Conservation (phyloP, 1,140 invertebrate genomes). For the Cardiocondyla obscurior region DNA sequence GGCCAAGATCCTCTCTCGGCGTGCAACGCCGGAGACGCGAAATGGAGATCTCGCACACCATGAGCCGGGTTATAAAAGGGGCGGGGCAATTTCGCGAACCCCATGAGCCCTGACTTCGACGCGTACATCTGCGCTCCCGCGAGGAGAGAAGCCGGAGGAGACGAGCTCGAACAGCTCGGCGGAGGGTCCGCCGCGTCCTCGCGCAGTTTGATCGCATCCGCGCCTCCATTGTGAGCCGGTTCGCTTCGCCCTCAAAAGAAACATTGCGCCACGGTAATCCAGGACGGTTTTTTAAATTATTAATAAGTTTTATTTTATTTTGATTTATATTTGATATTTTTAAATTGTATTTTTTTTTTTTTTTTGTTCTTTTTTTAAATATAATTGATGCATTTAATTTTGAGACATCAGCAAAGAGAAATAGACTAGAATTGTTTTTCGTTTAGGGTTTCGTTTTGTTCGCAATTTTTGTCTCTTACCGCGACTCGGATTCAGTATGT, state of each 20-base stretch:
- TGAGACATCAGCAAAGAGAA: too few species aligned
- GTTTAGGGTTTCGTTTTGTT: too few species aligned
- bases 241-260: too few species aligned
- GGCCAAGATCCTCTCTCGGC: slow-evolving; percentile 65
- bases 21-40: too few species aligned
- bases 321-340: too few species aligned
- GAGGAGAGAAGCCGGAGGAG: neutral
- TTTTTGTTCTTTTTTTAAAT: too few species aligned
- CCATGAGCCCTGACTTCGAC: slow-evolving; percentile 44
- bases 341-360: too few species aligned
- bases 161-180: neutral
- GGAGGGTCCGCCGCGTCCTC: neutral
- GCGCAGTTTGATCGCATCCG: neutral
- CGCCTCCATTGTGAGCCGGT: slow-evolving; percentile 6
- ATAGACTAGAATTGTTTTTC: too few species aligned
- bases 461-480: neutral
- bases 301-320: too few species aligned
- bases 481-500: neutral
- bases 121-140: slow-evolving; percentile 59
- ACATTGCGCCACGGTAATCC: too few species aligned
- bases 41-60: slow-evolving; percentile 8
- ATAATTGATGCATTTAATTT: too few species aligned
- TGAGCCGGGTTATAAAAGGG: slow-evolving; percentile 37
- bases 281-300: too few species aligned
- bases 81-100: slow-evolving; percentile 59